Evolutionary conservation across 2,888 invertebrate genomes (phyloP), one percentile per base, ranked within the genome.

Genomic region (Hylaea fasciaria): DNA sequence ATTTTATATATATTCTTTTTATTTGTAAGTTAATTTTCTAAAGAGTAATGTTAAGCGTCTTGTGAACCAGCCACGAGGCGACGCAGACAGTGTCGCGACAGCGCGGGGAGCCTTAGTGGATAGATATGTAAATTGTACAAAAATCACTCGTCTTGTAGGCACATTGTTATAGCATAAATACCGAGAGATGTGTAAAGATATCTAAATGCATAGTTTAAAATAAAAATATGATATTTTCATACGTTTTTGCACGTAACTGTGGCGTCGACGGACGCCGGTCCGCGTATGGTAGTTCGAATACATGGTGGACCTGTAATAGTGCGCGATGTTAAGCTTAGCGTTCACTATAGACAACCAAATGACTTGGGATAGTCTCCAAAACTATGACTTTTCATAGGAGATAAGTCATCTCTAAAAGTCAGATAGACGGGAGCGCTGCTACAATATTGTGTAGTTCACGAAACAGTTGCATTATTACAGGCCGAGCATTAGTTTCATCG

Each of bases 231-330:
- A 90, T 91, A 91, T 92, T 92, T 92, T 92, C 91, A 88, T 92
- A 92, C 91, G 86, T 90, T 91, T 91, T 91, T 92, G 92, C 92
- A 92, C 91, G 85, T 87, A 83, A 87, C 74, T 48, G 80, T 81
- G 80, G 81, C 82, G 80, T 73, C 81, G 78, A 72, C 69, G 70
- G 73, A 73, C 74, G 73, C 75, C 77, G 72, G 77, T 74, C 66
- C 68, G 72, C 76, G 84, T 82, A 77, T 76, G 77, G 81, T 85
- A 83, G 84, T 79, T 78, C 78, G 66, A 12, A 76, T 75, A 44
- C 74, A 72, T 70, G 61, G 48, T 61, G 10, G 44, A 40, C n/a
- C 56, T 44, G 53, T 40, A 45, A 43, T 49, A 48, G 17, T 52
- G 48, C 52, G 9, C 37, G n/a, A 12, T 52, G 17, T 51, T 39